Evolutionary conservation across 2,888 invertebrate genomes (phyloP), one percentile per base, ranked within the genome.

Genomic region (Ennomos quercinarius): DNA sequence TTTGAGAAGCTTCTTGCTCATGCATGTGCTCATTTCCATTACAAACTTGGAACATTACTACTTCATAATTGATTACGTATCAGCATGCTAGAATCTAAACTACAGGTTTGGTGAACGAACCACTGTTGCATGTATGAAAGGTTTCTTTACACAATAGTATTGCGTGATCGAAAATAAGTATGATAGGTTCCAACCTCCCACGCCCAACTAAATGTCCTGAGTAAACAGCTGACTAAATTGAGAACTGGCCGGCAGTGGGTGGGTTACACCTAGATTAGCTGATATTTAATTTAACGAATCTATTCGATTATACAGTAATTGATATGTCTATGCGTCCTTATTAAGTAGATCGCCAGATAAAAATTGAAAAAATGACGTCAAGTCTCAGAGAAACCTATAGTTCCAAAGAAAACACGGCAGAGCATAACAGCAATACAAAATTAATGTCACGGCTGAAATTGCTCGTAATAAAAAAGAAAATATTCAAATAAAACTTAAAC

Each of bases 401-500:
- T n/a, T 39, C 27, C 5, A 38, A n/a, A 48, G 27, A 8, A 42
- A 55, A 55, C 38, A 43, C 4, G 38, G 8, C n/a, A 4, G 0
- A 27, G 27, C 27, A 27, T 27, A 27, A 27, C 6, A 9, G 11
- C 40, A 11, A 36, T 46, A 40, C 37, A 38, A 51, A 40, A 52
- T 39, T 38, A 52, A 43, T 34, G 46, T 47, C 42, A 52, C 42
- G 34, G 3, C 42, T 12, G 12, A 62, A 61, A 43, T 41, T 42
- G 55, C 52, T 60, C 37, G 53, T 56, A 61, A 47, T 65, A 56
- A 47, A 27, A 61, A 61, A 60, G 43, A 47, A 43, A 57, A 61
- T 65, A 63, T 54, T 45, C 57, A 59, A 63, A 61, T 63, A 62
- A 67, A 66, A 61, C 37, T 53, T 49, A 44, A 61, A 59, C 47